These are phyloP conservation scores for Archocentrus centrarchus DNA, from an alignment of 2,113 vertebrate genomes.

Conservation along the genomic window DNA sequence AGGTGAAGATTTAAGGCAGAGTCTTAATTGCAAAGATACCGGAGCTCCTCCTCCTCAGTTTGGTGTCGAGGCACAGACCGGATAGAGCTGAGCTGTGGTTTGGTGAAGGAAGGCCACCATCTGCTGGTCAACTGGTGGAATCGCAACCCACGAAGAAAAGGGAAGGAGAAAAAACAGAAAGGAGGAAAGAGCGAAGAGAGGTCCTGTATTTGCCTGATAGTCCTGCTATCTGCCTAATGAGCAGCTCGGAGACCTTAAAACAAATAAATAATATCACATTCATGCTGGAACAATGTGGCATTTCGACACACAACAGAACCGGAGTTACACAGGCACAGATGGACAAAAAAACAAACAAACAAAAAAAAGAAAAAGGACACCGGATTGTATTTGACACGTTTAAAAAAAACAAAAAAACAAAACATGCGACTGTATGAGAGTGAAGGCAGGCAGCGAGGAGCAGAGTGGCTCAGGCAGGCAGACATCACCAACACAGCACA, in stretches of 20 bases:
- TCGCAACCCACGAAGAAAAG: slow-evolving; percentile 43
- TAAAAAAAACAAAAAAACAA: slow-evolving; percentile 16
- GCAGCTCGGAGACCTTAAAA: slow-evolving; percentile 5
- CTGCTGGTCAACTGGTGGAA: slow-evolving; percentile 68
- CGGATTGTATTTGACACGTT: slow-evolving; percentile 69
- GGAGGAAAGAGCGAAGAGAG: slow-evolving; percentile 61
- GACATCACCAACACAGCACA: slow-evolving; percentile 69
- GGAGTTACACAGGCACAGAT: background rate
- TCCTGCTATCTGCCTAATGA: slow-evolving; percentile 40
- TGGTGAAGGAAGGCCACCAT: slow-evolving; percentile 47
- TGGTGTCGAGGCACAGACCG: slow-evolving; percentile 21
- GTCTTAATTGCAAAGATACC: slow-evolving; percentile 22
- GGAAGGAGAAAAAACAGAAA: slow-evolving; percentile 2
- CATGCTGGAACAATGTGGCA: slow-evolving; percentile 16
- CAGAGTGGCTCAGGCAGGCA: slow-evolving; percentile 86
- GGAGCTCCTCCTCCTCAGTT: slow-evolving; percentile 19
- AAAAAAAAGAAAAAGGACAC: background rate
- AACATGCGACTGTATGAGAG: slow-evolving; percentile 55
- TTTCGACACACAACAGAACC: background rate
- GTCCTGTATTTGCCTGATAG: slow-evolving; percentile 66
- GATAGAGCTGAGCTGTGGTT: slow-evolving; percentile 25
- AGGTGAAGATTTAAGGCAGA: slow-evolving; percentile 62
- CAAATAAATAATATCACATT: slow-evolving; percentile 20
- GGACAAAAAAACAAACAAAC: background rate
- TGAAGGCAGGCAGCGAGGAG: slow-evolving; percentile 81